Conservation (phyloP, 2,113 vertebrate genomes). For the Laticauda colubrina region DNA sequence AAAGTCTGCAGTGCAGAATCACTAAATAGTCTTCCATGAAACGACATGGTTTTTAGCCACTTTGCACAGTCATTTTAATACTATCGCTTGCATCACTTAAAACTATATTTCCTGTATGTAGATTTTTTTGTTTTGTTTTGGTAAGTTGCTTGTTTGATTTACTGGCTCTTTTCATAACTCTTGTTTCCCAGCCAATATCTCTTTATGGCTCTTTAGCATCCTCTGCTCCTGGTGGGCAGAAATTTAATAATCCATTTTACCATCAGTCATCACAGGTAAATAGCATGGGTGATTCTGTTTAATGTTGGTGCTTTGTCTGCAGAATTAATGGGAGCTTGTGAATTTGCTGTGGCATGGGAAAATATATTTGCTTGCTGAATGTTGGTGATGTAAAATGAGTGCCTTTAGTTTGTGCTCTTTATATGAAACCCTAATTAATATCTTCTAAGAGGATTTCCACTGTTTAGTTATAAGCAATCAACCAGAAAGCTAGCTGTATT, state of each 20-base stretch:
- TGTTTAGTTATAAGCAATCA: conserved; percentile 9
- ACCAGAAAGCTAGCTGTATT: neutral
- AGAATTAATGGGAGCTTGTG: conserved; percentile 34
- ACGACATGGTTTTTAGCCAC: conserved; percentile 40
- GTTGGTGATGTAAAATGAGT: conserved; percentile 16
- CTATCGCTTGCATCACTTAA: conserved; percentile 45
- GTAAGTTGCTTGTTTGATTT: conserved; percentile 53
- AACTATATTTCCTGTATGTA: conserved; percentile 46
- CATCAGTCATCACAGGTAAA: conserved; percentile 73
- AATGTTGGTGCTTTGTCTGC: conserved; percentile 41
- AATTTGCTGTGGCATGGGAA: conserved; percentile 52
- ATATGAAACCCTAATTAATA: conserved; percentile 24
- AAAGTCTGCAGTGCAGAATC: neutral
- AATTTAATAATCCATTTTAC: conserved; percentile 72
- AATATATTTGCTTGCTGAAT: conserved; percentile 5
- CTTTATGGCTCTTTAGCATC: conserved; percentile 67
- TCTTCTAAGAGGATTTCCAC: conserved; percentile 17
- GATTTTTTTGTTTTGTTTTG: conserved; percentile 24
- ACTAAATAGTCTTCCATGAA: conserved; percentile 27
- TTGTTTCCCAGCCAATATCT: conserved; percentile 72
- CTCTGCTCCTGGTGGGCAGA: conserved; percentile 69
- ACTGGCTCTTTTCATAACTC: conserved; percentile 60
- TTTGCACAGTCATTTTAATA: conserved; percentile 48
- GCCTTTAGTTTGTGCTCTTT: conserved; percentile 37
- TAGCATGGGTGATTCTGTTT: conserved; percentile 53